Conservation (phyloP, 2,113 vertebrate species). For the Mustela lutreola region DNA sequence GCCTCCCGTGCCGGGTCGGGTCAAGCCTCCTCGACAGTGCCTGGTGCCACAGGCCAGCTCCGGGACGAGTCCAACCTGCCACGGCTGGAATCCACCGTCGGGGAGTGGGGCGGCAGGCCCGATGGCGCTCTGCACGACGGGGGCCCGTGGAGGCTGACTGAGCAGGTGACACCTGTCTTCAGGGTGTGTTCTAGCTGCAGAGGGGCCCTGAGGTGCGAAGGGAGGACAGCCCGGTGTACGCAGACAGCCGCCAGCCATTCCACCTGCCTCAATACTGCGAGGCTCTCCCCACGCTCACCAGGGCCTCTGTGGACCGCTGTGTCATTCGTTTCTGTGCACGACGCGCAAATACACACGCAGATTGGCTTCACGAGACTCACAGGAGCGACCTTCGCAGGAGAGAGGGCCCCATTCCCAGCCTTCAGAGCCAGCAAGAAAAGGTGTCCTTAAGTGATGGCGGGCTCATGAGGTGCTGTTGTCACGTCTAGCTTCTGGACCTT, state of each 20-base stretch:
- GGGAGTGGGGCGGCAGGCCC: background rate
- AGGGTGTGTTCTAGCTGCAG: background rate
- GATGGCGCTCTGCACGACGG: accelerated
- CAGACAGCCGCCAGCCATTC: background rate
- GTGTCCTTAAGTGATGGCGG: accelerated
- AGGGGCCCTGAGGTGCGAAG: background rate
- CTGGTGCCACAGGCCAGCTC: background rate
- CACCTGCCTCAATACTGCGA: accelerated
- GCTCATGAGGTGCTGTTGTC: no score
- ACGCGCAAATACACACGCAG: background rate
- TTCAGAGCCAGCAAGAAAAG: background rate
- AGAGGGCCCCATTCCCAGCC: background rate
- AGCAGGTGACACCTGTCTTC: accelerated
- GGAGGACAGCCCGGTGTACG: background rate
- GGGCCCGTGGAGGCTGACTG: background rate
- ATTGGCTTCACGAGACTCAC: background rate
- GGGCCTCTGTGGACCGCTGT: background rate
- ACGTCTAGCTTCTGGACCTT: background rate
- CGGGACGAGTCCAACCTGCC: background rate
- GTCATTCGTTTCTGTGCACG: background rate
- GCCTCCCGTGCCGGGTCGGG: background rate
- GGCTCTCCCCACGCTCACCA: no score
- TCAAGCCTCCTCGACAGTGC: background rate
- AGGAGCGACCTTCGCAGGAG: background rate
- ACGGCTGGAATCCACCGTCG: background rate